Evolutionary conservation across 2,113 vertebrate species (phyloP).

Genomic region (Trichomycterus rosablanca): DNA sequence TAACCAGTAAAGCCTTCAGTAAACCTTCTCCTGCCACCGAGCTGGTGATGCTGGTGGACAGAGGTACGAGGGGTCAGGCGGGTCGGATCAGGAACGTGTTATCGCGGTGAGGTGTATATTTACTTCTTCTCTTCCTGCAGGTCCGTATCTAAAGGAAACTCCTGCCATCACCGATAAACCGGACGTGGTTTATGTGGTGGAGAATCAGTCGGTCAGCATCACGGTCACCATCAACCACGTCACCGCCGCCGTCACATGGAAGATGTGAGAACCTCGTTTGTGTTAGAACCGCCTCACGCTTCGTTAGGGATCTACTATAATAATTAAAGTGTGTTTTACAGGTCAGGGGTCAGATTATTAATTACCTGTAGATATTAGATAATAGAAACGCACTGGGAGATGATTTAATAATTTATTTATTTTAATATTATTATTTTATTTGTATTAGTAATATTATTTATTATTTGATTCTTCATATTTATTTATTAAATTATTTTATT

Average conservation of each 20-base stretch:
- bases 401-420: no score
- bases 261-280: conserved; percentile 67
- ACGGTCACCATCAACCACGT: conserved; percentile 89
- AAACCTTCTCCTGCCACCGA: conserved; percentile 83
- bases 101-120: conserved; percentile 6
- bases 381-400: no score
- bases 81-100: not conserved
- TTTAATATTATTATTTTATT: no score
- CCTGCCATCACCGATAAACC: conserved; percentile 85
- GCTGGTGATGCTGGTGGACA: conserved; percentile 78
- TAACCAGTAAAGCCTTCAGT: conserved; percentile 88
- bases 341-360: no score
- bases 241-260: conserved; percentile 81
- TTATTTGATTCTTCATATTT: no score
- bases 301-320: no score
- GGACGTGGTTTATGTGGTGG: conserved; percentile 83
- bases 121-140: conserved; percentile 54
- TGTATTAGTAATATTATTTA: no score
- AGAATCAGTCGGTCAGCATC: conserved; percentile 81
- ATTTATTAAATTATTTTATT: no score
- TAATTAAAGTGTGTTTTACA: no score
- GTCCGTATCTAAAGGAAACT: conserved; percentile 80
- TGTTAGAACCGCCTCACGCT: no score
- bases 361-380: no score
- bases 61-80: no score